Evolutionary conservation across 2,888 invertebrate species (phyloP).

Genomic region (Leistus spinibarbis): DNA sequence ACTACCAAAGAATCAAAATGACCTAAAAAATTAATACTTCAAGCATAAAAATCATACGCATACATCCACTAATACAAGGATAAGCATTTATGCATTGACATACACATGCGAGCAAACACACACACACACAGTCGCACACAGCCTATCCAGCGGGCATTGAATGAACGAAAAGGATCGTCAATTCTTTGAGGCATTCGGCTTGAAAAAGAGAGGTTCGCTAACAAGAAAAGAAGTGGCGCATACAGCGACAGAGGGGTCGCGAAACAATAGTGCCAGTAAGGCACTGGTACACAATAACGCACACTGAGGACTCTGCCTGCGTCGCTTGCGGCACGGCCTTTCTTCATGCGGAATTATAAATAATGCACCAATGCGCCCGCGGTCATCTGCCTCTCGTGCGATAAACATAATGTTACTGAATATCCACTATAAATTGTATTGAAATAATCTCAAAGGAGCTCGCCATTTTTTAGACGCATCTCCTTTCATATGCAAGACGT

Average conservation of each 20-base stretch:
- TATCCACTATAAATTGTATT: conserved; percentile 15
- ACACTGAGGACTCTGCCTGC: not conserved
- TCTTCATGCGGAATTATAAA: conserved; percentile 23
- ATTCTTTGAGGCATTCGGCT: conserved; percentile 12
- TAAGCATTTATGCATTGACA: not conserved
- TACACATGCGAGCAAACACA: not conserved
- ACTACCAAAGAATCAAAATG: conserved; percentile 20
- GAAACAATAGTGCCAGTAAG: conserved; percentile 34
- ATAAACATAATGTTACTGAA: conserved; percentile 20
- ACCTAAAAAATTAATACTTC: conserved; percentile 33
- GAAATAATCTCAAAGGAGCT: conserved; percentile 3
- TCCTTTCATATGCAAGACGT: not conserved
- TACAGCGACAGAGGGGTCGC: conserved; percentile 4
- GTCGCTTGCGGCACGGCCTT: not conserved
- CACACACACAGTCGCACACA: not conserved
- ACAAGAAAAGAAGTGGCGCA: conserved; percentile 22
- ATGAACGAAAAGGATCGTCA: conserved; percentile 14
- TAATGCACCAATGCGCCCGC: conserved; percentile 16
- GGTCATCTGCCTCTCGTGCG: conserved; percentile 14
- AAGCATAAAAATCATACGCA: not conserved
- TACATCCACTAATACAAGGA: not conserved
- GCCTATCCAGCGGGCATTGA: not conserved
- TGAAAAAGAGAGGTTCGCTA: conserved; percentile 9
- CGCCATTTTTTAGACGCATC: not conserved
- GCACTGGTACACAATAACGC: conserved; percentile 27